Evolutionary conservation across 2,888 invertebrate genomes (phyloP).

Genomic region (Heteromyza rotundicornis): DNA sequence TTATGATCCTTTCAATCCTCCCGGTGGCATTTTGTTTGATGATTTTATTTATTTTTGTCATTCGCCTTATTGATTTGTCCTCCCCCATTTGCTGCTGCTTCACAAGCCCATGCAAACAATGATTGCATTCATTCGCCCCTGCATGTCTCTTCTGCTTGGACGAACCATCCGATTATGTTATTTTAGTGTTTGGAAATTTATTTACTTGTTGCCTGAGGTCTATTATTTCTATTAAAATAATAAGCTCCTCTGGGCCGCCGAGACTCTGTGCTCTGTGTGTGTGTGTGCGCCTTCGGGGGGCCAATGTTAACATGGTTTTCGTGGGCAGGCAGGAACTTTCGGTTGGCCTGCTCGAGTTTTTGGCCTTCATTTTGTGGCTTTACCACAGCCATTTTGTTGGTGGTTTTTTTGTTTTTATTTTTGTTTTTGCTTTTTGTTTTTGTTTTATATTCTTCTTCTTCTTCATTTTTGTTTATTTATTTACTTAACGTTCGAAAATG

Average conservation of each 20-base stretch:
- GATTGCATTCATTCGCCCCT: background rate
- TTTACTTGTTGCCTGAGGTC: constrained; percentile 26
- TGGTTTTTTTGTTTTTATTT: background rate
- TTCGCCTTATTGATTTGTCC: constrained; percentile 10
- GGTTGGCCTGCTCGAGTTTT: background rate
- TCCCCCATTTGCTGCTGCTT: background rate
- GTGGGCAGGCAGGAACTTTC: background rate
- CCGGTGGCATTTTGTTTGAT: background rate
- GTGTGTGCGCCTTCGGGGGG: background rate
- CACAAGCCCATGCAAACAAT: background rate
- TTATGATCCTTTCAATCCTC: too few relatives aligned
- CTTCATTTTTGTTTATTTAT: constrained; percentile 14
- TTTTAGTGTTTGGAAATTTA: constrained; percentile 15
- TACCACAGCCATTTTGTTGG: background rate
- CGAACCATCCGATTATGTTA: constrained; percentile 13
- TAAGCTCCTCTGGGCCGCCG: constrained; percentile 5
- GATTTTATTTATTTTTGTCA: background rate
- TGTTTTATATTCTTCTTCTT: background rate
- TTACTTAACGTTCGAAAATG: constrained; percentile 15
- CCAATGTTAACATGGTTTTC: background rate
- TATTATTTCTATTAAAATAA: constrained; percentile 24
- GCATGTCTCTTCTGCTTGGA: constrained; percentile 3
- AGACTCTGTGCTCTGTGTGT: background rate
- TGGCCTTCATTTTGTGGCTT: background rate
- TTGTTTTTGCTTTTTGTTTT: background rate